Conservation (phyloP, 2,113 vertebrate genomes). For the Atractosteus spatula region DNA sequence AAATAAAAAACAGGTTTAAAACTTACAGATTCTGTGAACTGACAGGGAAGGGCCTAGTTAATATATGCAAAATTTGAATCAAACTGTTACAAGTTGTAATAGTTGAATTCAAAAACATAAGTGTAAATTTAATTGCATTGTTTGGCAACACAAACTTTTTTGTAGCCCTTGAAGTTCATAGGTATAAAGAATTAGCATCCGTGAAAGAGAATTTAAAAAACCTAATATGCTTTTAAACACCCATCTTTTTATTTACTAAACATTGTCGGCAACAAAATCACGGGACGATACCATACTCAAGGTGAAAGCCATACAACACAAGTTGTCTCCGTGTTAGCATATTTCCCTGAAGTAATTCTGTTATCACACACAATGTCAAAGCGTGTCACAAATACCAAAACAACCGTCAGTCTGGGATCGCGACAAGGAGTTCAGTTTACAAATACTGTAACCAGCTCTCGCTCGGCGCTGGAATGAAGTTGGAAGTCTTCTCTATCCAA, state of each 20-base stretch:
- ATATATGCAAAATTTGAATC: too few species aligned
- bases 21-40: too few species aligned
- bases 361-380: conserved; percentile 26
- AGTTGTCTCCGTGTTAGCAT: conserved; percentile 26
- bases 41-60: too few species aligned
- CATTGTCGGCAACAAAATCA: conserved; percentile 22
- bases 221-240: conserved; percentile 26
- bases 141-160: conserved; percentile 24
- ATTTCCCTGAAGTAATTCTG: conserved; percentile 38
- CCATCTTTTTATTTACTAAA: conserved; percentile 24
- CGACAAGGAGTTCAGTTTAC: not conserved
- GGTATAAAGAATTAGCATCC: conserved; percentile 38
- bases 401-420: not conserved
- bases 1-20: too few species aligned
- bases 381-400: not conserved
- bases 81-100: too few species aligned
- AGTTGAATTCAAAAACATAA: too few species aligned
- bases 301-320: too few species aligned
- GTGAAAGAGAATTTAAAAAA: conserved; percentile 22
- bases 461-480: not conserved
- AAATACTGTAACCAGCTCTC: too few species aligned
- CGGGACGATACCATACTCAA: not conserved
- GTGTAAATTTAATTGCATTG: not conserved
- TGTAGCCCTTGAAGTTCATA: conserved; percentile 39
- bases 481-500: too few species aligned